phyloP scores from a whole-genome alignment of 2,888 invertebrate genomes.

The Microplitis deprimator region DNA sequence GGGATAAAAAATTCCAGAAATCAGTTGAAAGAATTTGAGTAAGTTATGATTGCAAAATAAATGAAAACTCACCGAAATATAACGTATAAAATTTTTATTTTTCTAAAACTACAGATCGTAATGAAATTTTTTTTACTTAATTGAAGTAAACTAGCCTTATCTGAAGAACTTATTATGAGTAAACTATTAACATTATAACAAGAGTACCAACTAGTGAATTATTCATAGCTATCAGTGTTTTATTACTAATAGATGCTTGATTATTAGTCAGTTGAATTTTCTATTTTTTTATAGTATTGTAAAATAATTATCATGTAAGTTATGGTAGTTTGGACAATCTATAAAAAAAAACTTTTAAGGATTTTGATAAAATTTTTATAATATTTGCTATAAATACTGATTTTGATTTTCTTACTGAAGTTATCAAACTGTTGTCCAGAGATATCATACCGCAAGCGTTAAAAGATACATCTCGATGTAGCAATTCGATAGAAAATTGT shows the following conservation, averaged over 20 bases:
- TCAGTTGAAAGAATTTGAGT: too few relatives aligned
- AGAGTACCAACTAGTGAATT: too few relatives aligned
- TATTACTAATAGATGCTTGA: not conserved
- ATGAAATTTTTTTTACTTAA: too few relatives aligned
- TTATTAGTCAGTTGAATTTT: not conserved
- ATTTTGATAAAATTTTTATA: not conserved
- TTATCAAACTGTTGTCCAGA: not conserved
- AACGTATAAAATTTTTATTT: too few relatives aligned
- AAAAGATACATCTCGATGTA: not conserved
- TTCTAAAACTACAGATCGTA: too few relatives aligned
- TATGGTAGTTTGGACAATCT: conserved; percentile 6
- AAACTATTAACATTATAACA: too few relatives aligned
- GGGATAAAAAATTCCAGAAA: too few relatives aligned
- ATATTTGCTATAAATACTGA: not conserved
- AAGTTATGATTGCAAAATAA: too few relatives aligned
- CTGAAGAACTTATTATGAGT: too few relatives aligned
- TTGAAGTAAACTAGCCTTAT: too few relatives aligned
- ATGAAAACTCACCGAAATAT: too few relatives aligned
- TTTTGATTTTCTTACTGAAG: not conserved
- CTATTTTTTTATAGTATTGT: not conserved
- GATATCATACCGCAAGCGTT: not conserved
- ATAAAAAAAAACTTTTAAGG: not conserved
- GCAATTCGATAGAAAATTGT: conserved; percentile 9
- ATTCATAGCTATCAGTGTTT: not conserved
- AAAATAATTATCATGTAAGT: conserved; percentile 7